phyloP scores from a whole-genome alignment of 2,797 vertebrate genomes.

The Erethizon dorsatum region DNA sequence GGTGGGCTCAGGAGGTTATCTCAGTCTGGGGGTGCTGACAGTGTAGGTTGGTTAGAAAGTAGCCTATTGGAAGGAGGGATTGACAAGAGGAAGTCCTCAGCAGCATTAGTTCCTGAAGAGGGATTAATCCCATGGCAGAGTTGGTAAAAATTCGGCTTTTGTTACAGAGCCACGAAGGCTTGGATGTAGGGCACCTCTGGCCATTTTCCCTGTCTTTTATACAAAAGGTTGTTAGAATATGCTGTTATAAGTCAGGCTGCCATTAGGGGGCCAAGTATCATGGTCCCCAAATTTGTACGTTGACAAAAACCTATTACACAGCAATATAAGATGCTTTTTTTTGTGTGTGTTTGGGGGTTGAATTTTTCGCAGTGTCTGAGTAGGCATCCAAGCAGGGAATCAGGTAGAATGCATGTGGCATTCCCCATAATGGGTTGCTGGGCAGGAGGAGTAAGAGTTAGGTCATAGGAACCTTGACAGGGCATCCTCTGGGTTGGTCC shows the following conservation, averaged over 20 bases:
- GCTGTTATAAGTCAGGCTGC: neutral
- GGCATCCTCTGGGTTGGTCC: neutral
- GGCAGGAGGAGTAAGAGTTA: no score
- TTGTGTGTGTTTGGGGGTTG: neutral
- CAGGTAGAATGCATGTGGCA: neutral
- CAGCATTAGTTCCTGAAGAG: neutral
- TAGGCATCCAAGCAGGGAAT: neutral
- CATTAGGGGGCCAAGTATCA: neutral
- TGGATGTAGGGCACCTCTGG: neutral
- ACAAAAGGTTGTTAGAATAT: neutral
- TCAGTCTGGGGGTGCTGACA: neutral
- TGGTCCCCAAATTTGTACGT: neutral
- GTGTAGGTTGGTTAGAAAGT: no score
- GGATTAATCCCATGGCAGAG: neutral
- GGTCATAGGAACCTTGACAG: no score
- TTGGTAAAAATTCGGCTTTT: neutral
- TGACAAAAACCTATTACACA: neutral
- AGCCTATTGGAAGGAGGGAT: no score
- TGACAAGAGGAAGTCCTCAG: no score
- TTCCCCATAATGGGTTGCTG: neutral
- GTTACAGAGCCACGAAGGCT: neutral
- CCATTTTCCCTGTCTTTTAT: neutral
- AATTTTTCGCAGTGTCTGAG: neutral
- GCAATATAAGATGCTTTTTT: neutral
- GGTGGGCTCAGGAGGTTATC: neutral